These are phyloP conservation scores for Corella eumyota DNA, from an alignment of 23 tunicate genomes.

Conservation along the genomic window DNA sequence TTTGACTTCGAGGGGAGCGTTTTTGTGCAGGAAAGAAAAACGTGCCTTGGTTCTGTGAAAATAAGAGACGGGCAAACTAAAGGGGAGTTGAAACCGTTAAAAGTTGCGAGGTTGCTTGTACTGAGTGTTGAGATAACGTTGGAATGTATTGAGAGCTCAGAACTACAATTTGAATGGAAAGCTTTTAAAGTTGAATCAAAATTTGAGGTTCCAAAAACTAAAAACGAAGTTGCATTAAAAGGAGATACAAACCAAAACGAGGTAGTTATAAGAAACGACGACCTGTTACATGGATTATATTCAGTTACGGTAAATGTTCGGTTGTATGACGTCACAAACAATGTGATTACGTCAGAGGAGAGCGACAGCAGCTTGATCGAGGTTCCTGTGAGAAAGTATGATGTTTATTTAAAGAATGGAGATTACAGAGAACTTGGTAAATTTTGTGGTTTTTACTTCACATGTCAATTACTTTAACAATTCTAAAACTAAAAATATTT, in stretches of 20 bases:
- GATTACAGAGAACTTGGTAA: neutral
- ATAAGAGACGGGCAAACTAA: constrained; percentile 1
- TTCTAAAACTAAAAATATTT: too few relatives aligned
- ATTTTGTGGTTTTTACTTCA: too few relatives aligned
- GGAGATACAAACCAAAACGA: constrained; percentile 1
- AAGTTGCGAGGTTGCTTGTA: neutral
- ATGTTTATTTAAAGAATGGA: constrained; percentile 2
- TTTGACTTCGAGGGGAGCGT: neutral
- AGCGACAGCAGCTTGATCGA: constrained; percentile 2
- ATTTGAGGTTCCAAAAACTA: neutral
- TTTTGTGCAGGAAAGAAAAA: neutral
- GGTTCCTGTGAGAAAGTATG: constrained; percentile 4
- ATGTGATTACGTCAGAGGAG: constrained; percentile 1
- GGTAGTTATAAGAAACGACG: neutral
- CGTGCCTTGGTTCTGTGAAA: neutral
- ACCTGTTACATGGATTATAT: neutral
- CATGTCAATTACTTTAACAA: too few relatives aligned
- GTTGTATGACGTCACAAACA: neutral
- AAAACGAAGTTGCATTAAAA: constrained; percentile 1
- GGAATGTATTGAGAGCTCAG: neutral
- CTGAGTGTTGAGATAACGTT: neutral
- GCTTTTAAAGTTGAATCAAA: constrained; percentile 4
- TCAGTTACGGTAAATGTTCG: neutral
- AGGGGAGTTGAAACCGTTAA: neutral
- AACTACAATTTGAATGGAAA: neutral